Evolutionary conservation across 1,140 invertebrate genomes (phyloP).

Genomic region (Macrostomum lignano): DNA sequence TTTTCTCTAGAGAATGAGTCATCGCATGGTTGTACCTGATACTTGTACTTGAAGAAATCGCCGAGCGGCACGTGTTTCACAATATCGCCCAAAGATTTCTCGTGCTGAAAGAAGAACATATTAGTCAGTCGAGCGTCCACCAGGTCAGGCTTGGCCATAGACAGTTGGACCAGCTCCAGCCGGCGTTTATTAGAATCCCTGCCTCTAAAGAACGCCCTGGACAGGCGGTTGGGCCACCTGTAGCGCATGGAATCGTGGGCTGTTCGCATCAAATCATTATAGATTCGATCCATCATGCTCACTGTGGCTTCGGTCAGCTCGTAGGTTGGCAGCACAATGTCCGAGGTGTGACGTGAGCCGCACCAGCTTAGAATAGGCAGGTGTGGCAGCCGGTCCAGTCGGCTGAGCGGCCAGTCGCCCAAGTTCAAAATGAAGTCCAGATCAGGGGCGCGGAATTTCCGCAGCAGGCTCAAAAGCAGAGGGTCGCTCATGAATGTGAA

Average conservation of each 20-base stretch:
- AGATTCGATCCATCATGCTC: slow-evolving; percentile 51
- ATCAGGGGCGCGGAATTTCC: no score
- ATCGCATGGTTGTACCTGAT: no score
- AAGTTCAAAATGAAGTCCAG: slow-evolving; percentile 68
- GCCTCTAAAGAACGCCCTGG: slow-evolving; percentile 61
- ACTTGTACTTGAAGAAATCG: slow-evolving; percentile 85
- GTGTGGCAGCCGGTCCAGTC: slow-evolving; percentile 27
- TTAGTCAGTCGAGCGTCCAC: slow-evolving; percentile 73
- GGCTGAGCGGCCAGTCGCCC: slow-evolving; percentile 62
- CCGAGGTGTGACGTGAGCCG: slow-evolving; percentile 47
- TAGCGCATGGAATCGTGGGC: slow-evolving; percentile 46
- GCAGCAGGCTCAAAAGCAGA: no score
- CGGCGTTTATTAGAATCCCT: slow-evolving; percentile 49
- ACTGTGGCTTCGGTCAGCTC: slow-evolving; percentile 65
- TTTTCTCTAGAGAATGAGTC: no score
- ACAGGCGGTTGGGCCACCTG: slow-evolving; percentile 43
- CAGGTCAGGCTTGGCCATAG: slow-evolving; percentile 39
- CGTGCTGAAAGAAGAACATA: slow-evolving; percentile 72
- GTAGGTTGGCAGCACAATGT: slow-evolving; percentile 79
- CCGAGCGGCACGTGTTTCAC: slow-evolving; percentile 59
- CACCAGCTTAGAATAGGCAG: slow-evolving; percentile 83
- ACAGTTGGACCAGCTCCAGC: slow-evolving; percentile 49
- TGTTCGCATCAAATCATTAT: slow-evolving; percentile 14
- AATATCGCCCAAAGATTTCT: slow-evolving; percentile 47
- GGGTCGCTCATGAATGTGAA: no score